Conservation (phyloP, 2,113 vertebrate species). For the Sander vitreus region DNA sequence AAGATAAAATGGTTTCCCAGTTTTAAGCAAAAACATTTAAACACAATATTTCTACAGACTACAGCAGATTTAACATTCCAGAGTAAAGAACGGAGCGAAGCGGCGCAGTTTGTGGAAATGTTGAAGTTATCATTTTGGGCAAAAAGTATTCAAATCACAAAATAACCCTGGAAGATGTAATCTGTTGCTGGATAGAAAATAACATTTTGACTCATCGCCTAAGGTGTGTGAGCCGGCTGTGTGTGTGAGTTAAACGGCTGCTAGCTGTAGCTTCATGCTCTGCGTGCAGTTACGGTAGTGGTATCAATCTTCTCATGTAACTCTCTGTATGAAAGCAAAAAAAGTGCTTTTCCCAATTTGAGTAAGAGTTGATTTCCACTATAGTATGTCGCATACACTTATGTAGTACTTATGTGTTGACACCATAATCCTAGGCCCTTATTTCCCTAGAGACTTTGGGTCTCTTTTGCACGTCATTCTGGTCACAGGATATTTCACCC, state of each 20-base stretch:
- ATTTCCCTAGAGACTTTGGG: constrained; percentile 21
- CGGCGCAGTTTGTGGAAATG: not conserved
- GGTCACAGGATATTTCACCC: constrained; percentile 18
- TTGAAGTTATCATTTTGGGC: too few relatives aligned
- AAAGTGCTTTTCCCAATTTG: not conserved
- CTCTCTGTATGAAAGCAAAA: not conserved
- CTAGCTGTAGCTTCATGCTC: not conserved
- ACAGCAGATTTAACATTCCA: not conserved
- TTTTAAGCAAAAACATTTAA: not conserved
- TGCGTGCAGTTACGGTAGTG: too few relatives aligned
- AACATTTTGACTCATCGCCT: too few relatives aligned
- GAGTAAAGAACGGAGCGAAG: not conserved
- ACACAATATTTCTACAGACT: not conserved
- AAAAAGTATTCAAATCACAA: too few relatives aligned
- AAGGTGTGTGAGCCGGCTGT: too few relatives aligned
- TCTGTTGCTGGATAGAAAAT: too few relatives aligned
- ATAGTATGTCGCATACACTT: not conserved
- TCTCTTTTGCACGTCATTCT: constrained; percentile 36
- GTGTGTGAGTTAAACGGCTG: not conserved
- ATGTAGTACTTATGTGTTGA: constrained; percentile 3
- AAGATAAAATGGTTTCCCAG: not conserved
- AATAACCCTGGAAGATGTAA: too few relatives aligned
- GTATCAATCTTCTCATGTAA: not conserved
- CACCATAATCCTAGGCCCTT: not conserved
- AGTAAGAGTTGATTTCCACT: constrained; percentile 17